These are phyloP conservation scores for Galago senegalensis DNA, from an alignment of 2,797 vertebrate species.

Conservation along the genomic window DNA sequence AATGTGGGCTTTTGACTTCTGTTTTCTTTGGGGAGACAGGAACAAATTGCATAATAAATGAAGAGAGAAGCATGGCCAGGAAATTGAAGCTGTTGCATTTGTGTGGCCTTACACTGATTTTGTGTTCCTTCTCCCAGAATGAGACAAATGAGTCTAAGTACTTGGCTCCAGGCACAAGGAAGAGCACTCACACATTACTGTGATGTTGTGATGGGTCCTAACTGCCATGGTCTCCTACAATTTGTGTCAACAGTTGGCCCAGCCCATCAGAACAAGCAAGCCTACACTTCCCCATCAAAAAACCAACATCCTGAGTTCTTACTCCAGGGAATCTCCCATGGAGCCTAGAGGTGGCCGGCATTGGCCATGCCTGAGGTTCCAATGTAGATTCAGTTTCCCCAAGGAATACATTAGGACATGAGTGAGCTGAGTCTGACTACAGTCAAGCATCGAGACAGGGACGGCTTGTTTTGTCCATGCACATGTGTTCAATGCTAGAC, in stretches of 20 bases:
- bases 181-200: background rate
- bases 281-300: background rate
- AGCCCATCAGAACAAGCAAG: background rate
- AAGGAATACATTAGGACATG: background rate
- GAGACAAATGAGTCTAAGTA: background rate
- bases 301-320: background rate
- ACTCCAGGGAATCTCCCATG: background rate
- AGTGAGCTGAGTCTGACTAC: background rate
- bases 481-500: too few species aligned
- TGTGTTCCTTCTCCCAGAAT: background rate
- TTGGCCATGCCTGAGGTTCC: background rate
- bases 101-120: background rate
- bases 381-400: background rate
- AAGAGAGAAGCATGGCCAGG: background rate
- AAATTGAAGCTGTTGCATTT: background rate
- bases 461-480: background rate
- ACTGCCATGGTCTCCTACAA: background rate
- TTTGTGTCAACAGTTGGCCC: slow-evolving; percentile 4
- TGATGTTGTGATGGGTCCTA: background rate
- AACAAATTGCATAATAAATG: background rate
- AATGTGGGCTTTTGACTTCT: background rate
- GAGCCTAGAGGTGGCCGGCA: background rate
- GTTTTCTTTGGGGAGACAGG: background rate
- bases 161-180: background rate
- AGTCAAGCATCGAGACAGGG: background rate